Conservation (phyloP, 2,888 invertebrate species). For the Danaus chrysippus region DNA sequence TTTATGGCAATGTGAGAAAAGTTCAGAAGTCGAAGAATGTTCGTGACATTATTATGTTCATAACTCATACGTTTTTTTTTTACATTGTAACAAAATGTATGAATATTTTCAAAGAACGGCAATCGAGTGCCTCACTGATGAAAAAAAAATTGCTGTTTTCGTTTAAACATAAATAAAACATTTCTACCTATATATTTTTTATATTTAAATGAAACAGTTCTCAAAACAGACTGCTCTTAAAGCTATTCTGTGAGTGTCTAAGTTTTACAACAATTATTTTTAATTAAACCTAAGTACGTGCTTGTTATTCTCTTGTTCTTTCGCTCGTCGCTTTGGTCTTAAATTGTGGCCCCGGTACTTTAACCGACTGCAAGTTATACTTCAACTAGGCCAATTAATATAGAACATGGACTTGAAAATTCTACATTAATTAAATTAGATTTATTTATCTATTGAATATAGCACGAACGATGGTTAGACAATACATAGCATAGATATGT, state of each 20-base stretch:
- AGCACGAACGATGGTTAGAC: too few species aligned
- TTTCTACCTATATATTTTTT: neutral
- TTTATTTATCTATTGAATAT: too few species aligned
- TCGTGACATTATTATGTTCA: too few species aligned
- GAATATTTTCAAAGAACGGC: too few species aligned
- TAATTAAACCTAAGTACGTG: conserved; percentile 59
- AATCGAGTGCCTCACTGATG: too few species aligned
- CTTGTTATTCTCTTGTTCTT: conserved; percentile 31
- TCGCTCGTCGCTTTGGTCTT: conserved; percentile 19
- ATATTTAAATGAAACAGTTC: conserved; percentile 16
- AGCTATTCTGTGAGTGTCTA: conserved; percentile 35
- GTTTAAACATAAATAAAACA: too few species aligned
- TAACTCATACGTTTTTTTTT: too few species aligned
- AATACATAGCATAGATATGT: too few species aligned
- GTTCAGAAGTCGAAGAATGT: neutral
- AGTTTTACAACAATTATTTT: conserved; percentile 54
- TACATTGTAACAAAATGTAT: too few species aligned
- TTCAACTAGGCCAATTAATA: conserved; percentile 5
- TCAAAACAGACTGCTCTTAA: conserved; percentile 20
- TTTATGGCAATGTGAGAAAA: neutral
- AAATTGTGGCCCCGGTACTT: conserved; percentile 21
- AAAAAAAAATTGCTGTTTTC: too few species aligned
- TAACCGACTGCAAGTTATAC: conserved; percentile 7
- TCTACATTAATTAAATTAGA: too few species aligned
- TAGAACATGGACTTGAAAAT: neutral